phyloP scores from a whole-genome alignment of 2,888 invertebrate genomes.

The Rotaria macrura region DNA sequence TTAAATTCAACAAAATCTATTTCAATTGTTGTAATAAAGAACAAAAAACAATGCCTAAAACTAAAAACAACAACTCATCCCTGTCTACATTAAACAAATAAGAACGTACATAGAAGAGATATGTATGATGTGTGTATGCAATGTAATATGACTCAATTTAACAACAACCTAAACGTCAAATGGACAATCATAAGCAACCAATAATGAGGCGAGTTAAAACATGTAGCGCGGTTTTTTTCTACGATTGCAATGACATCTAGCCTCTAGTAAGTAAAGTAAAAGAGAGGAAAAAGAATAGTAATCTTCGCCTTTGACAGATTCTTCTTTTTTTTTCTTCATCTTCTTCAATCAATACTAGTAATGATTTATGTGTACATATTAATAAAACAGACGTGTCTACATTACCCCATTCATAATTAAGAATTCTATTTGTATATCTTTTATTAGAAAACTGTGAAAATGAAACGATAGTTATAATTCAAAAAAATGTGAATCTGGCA shows the following conservation, averaged over 20 bases:
- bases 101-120: background rate
- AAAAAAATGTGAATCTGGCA: too few species aligned
- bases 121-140: background rate
- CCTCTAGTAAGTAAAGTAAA: background rate
- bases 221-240: background rate
- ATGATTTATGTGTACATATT: background rate
- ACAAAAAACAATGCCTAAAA: background rate
- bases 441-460: too few species aligned
- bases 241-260: background rate
- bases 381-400: background rate
- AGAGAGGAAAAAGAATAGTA: background rate
- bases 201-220: background rate
- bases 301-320: background rate
- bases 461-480: too few species aligned
- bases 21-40: background rate
- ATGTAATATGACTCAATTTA: slow-evolving; percentile 12
- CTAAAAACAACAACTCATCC: background rate
- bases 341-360: background rate
- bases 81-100: background rate
- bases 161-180: background rate
- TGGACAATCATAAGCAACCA: background rate
- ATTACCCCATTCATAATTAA: background rate
- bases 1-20: background rate
- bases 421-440: too few species aligned
- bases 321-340: background rate